Evolutionary conservation across 2,888 invertebrate species (phyloP).

Genomic region (Drosophila anomalata): DNA sequence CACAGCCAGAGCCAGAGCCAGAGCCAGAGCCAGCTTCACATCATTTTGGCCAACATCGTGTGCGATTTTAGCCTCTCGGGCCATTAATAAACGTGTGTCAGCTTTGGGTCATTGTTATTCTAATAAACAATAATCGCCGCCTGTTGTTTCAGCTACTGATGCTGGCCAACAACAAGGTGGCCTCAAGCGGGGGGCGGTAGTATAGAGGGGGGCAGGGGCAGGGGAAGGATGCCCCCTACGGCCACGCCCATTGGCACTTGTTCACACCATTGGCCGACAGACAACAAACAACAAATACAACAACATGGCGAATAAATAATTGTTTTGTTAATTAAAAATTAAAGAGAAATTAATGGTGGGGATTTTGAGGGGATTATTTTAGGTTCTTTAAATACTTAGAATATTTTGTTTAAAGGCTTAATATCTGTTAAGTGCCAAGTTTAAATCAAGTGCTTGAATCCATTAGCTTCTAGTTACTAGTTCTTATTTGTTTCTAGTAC

Average conservation of each 20-base stretch:
- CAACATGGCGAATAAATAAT: background rate
- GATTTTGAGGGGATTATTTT: background rate
- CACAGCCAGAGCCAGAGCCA: background rate
- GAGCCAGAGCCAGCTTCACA: background rate
- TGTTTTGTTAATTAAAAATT: background rate
- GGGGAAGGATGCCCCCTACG: background rate
- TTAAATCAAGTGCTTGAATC: no score
- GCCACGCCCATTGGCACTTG: slow-evolving; percentile 32
- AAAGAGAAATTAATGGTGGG: slow-evolving; percentile 1
- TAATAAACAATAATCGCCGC: slow-evolving; percentile 45
- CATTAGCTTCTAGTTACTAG: no score
- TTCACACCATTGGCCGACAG: slow-evolving; percentile 24
- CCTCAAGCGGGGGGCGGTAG: background rate
- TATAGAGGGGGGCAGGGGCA: background rate
- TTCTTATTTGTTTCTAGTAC: no score
- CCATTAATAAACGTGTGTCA: slow-evolving; percentile 42
- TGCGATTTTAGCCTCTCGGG: slow-evolving; percentile 24
- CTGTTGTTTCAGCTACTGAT: slow-evolving; percentile 37
- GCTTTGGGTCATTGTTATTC: slow-evolving; percentile 42
- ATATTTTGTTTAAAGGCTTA: background rate
- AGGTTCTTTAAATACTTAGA: background rate
- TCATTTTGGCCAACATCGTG: slow-evolving; percentile 8
- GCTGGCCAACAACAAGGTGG: slow-evolving; percentile 1
- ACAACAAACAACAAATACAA: slow-evolving; percentile 1
- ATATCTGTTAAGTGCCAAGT: no score